Base-by-base conservation (phyloP, 1,140 invertebrate genomes). In the Aleiodes sp. region DNA sequence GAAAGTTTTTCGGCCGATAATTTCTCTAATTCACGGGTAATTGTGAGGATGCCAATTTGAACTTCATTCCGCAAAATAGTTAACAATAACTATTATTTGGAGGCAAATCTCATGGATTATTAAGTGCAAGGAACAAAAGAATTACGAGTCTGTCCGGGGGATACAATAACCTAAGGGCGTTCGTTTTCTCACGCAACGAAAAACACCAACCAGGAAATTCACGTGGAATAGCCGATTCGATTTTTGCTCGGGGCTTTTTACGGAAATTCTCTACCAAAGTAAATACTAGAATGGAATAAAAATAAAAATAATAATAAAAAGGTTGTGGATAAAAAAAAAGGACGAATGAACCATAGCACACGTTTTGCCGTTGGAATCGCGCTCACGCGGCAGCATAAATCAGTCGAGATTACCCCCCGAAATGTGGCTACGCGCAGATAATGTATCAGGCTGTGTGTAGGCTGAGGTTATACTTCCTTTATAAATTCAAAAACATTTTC, bases 351-450 rank as follows among this genome's bases (percentile, higher is more conserved):
- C 66, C 56, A 68, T 43, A 43, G n/a, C 39, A n/a, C 12, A 43
- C 39, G 39, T 43, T 43, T 43, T 43, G 59, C 39, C 65, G 56
- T 57, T 29, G 65, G 52, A 70, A 68, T 68, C 66, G 66, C 59
- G 66, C 66, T 68, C 60, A 70, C 68, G 61, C 56, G 39, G 46
- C 31, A 43, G 72, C 72, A 66, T 78, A 75, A 77, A 79, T 79
- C 76, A 76, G 14, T 31, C 68, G 64, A 75, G 75, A 78, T 77
- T 73, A 73, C 72, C 37, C n/a, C 35, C 61, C 37, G 12, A 56
- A 57, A 70, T 43, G 68, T 59, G 60, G 60, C 52, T 70, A 60
- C 39, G 31, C 39, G 39, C n/a, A 43, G 39, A 43, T 43, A 43
- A 43, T 43, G 39, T 43, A 43, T 43, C 39, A 43, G 39, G 8